phyloP scores from a whole-genome alignment of 2,888 invertebrate species.

The Antheraea assamensis region DNA sequence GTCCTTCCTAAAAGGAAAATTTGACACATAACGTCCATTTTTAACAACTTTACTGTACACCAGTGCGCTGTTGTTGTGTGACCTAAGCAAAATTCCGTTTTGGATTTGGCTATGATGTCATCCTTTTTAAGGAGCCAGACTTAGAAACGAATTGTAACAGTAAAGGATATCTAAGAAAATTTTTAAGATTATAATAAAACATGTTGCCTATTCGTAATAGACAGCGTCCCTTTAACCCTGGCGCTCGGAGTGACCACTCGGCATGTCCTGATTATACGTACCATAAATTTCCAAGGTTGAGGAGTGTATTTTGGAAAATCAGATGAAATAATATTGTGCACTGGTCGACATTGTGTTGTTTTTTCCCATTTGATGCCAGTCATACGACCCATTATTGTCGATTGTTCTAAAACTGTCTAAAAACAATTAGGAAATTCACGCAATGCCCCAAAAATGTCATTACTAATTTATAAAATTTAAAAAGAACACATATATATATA shows the following conservation, averaged over 20 bases:
- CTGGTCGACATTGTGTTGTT: constrained; percentile 63
- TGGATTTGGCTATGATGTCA: too few relatives aligned
- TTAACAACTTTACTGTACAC: too few relatives aligned
- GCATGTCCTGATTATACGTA: constrained; percentile 41
- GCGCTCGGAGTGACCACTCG: too few relatives aligned
- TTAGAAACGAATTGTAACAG: too few relatives aligned
- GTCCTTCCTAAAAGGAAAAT: constrained; percentile 57
- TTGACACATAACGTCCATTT: not conserved
- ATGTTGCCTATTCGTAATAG: too few relatives aligned
- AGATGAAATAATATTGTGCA: constrained; percentile 81
- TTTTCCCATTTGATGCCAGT: constrained; percentile 77
- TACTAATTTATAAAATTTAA: not conserved
- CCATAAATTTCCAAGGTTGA: constrained; percentile 81
- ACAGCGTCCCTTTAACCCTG: too few relatives aligned
- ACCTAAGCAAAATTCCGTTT: too few relatives aligned
- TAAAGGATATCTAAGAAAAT: too few relatives aligned
- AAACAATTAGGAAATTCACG: not conserved
- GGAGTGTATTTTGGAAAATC: constrained; percentile 76
- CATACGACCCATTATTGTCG: constrained; percentile 58
- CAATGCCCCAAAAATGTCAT: not conserved
- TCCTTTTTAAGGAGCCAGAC: too few relatives aligned
- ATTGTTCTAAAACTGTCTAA: not conserved
- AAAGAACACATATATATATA: not conserved
- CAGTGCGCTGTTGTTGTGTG: too few relatives aligned
- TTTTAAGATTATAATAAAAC: too few relatives aligned